Base-by-base conservation (phyloP, 2,888 invertebrate species). In the Hypercompe scribonia region DNA sequence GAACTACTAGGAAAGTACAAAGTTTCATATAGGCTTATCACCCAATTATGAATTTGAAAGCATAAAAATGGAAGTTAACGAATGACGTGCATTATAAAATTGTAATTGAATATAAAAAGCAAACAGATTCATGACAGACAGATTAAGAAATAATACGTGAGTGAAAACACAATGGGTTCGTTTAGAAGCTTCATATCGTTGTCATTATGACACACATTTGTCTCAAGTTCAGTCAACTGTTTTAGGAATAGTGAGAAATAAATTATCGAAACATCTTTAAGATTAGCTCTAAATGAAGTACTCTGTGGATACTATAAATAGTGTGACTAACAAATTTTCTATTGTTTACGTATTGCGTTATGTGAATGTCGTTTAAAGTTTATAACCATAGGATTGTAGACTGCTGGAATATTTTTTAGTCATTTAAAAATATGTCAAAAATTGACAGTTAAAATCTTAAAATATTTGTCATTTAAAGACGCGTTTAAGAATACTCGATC, bases 101-200 rank as follows among this genome's bases (percentile, higher is more conserved):
- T 68, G n/a, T 54, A 54, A 68, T 78, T 73, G 65, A 74, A 79
- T 68, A 71, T 74, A 77, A 83, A 79, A 77, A 78, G 72, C 69
- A 77, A 77, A 75, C 77, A 73, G 78, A 83, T 82, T 84, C 82
- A 84, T 82, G 87, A 87, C 83, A 82, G 79, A 86, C 77, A 76
- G 70, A 84, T 90, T 90, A 84, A 79, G 90, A 85, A 90, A 92
- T 84, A 87, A 73, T 84, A 89, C 91, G 91, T 90, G 90, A 91
- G 90, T 90, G 90, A 91, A 91, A 91, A 91, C 88, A 91, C 89
- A 91, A 91, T 90, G 85, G 80, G 83, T 84, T 87, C 85, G 82
- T 91, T 89, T 88, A 84, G 85, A 87, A 88, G 88, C 87, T 86
- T 87, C 78, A 79, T 86, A 87, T 89, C 84, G 84, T 80, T 83